Percentiles rank a stretch among this genome's conserved stretches.
Conservation (phyloP, 2,888 invertebrate species). For the Cinara cedri region DNA sequence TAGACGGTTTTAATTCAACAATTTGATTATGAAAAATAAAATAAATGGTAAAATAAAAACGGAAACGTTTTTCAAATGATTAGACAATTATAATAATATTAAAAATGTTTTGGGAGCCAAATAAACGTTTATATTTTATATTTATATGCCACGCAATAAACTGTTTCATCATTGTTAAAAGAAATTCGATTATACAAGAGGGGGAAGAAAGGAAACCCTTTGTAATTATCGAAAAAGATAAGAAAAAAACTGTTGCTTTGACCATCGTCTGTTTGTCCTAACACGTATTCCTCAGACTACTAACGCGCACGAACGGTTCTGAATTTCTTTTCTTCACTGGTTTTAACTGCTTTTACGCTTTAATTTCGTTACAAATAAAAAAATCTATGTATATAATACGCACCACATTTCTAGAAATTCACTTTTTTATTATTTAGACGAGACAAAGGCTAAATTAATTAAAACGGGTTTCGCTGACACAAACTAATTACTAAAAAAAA, state of each 20-base stretch:
- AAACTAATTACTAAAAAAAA: too few relatives aligned
- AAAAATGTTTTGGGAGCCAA: neutral
- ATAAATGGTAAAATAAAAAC: neutral
- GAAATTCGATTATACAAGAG: neutral
- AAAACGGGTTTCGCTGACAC: neutral
- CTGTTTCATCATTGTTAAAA: neutral
- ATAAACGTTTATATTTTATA: conserved; percentile 1
- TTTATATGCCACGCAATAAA: neutral
- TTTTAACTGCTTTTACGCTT: neutral
- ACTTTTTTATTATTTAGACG: neutral
- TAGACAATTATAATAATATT: neutral
- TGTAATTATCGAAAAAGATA: conserved; percentile 3
- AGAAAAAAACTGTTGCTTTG: conserved; percentile 24
- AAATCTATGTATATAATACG: neutral
- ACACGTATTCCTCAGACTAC: conserved; percentile 30
- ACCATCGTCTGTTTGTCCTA: conserved; percentile 10
- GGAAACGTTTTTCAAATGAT: neutral
- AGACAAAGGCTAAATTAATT: neutral
- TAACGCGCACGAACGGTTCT: conserved; percentile 25
- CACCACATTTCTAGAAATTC: conserved; percentile 5
- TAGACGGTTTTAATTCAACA: too few relatives aligned
- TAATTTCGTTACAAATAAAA: neutral
- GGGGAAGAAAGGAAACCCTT: neutral
- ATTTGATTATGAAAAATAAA: too few relatives aligned
- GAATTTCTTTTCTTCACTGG: neutral